phyloP scores from a whole-genome alignment of 2,113 vertebrate genomes.

The Pseudorasbora parva region DNA sequence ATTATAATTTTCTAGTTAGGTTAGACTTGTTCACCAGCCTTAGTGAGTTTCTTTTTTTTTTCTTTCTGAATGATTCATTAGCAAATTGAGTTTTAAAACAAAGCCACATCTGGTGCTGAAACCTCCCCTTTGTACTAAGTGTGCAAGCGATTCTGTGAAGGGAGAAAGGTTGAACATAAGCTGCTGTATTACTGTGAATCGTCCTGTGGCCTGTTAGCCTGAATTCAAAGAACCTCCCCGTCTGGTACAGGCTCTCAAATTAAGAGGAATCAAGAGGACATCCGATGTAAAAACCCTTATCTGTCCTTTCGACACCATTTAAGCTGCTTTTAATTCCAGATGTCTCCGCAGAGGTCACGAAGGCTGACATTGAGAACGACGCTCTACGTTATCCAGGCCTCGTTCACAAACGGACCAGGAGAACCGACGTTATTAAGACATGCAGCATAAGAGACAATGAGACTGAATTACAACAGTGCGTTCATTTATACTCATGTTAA shows the following conservation, averaged over 20 bases:
- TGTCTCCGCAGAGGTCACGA: not conserved
- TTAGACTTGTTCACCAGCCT: not conserved
- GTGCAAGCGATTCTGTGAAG: not conserved
- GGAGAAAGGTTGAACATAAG: not conserved
- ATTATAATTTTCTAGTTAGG: not conserved
- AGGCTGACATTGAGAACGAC: not conserved
- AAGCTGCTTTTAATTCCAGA: not conserved
- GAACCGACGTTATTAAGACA: not conserved
- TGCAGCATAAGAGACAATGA: conserved; percentile 59
- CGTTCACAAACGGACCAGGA: not conserved
- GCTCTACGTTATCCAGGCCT: too few species aligned
- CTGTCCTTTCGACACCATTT: not conserved
- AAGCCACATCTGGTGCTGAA: not conserved
- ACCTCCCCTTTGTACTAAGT: not conserved
- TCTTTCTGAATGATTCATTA: too few species aligned
- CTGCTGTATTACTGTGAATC: not conserved
- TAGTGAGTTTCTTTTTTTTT: too few species aligned
- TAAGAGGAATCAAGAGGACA: conserved; percentile 9
- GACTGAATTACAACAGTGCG: conserved; percentile 75
- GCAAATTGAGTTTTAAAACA: not conserved
- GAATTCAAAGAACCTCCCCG: not conserved
- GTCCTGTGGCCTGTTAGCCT: not conserved
- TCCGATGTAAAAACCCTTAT: not conserved
- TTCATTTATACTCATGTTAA: conserved; percentile 71
- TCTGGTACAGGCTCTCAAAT: conserved; percentile 7